Evolutionary conservation across 2,888 invertebrate genomes (phyloP).

Genomic region (Macroteleia sp.): DNA sequence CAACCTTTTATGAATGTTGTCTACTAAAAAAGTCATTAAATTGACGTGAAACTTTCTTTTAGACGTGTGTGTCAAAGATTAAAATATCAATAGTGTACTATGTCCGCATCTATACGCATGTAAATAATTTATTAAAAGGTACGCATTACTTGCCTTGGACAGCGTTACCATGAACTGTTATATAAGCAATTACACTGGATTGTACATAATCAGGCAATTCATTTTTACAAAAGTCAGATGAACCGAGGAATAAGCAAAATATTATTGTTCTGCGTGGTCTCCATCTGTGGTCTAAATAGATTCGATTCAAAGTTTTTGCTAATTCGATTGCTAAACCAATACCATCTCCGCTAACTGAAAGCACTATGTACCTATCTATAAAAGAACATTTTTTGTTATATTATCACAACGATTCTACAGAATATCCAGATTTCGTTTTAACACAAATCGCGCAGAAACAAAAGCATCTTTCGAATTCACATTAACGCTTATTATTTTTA

Average conservation of each 20-base stretch:
- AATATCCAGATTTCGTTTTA: too few relatives aligned
- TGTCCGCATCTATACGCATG: not conserved
- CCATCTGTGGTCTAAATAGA: conserved; percentile 73
- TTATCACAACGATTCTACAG: too few relatives aligned
- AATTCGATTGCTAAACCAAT: conserved; percentile 72
- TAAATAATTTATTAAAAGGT: conserved; percentile 23
- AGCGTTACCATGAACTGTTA: conserved; percentile 72
- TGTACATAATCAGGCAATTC: conserved; percentile 68
- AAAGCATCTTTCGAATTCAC: too few relatives aligned
- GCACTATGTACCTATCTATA: conserved; percentile 77
- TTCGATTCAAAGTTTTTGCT: conserved; percentile 70
- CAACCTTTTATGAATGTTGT: too few relatives aligned
- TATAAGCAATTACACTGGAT: conserved; percentile 74
- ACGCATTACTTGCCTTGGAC: conserved; percentile 68
- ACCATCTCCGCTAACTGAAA: conserved; percentile 75
- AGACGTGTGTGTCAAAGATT: too few relatives aligned
- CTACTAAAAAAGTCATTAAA: too few relatives aligned
- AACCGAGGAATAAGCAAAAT: conserved; percentile 75
- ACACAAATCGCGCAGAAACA: too few relatives aligned
- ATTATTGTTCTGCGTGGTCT: conserved; percentile 75
- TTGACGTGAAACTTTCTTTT: too few relatives aligned
- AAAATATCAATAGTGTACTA: conserved; percentile 40
- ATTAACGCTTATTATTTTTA: too few relatives aligned
- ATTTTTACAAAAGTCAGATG: conserved; percentile 70
- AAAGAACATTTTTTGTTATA: not conserved